These are phyloP conservation scores for Phrynosoma platyrhinos DNA, from an alignment of 2,113 vertebrate genomes.

Conservation along the genomic window DNA sequence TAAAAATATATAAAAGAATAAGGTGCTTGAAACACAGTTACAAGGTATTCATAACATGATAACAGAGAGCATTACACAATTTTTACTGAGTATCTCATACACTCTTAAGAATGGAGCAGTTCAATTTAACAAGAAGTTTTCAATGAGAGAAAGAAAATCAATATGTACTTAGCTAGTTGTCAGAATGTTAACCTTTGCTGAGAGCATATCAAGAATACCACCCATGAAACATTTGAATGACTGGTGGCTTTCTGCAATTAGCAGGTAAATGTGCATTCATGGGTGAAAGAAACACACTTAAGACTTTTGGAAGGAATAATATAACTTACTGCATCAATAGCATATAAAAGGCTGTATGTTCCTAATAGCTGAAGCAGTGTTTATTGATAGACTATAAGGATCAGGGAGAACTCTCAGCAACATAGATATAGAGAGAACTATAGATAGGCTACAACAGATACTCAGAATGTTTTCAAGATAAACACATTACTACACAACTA, in stretches of 20 bases:
- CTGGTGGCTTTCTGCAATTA: slow-evolving; percentile 22
- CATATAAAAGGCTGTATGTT: background rate
- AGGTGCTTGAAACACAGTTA: background rate
- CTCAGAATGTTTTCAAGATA: background rate
- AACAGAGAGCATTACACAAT: background rate
- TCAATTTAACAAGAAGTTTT: slow-evolving; percentile 68
- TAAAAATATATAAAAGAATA: slow-evolving; percentile 35
- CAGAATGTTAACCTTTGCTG: slow-evolving; percentile 51
- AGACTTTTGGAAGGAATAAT: background rate
- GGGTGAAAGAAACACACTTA: background rate
- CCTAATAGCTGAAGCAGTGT: background rate
- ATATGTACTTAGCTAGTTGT: slow-evolving; percentile 60
- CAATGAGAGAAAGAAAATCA: slow-evolving; percentile 63
- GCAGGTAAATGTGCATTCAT: slow-evolving; percentile 6
- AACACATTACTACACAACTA: background rate
- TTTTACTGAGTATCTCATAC: slow-evolving; percentile 24
- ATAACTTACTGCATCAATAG: background rate
- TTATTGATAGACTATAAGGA: background rate
- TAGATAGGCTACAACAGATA: background rate
- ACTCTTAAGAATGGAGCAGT: slow-evolving; percentile 57
- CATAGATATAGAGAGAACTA: no score
- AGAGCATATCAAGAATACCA: slow-evolving; percentile 36
- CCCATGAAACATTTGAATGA: background rate
- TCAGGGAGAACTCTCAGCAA: no score
- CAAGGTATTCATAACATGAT: background rate